Evolutionary conservation across 2,888 invertebrate species (phyloP).

Genomic region (Dryococelus australis): DNA sequence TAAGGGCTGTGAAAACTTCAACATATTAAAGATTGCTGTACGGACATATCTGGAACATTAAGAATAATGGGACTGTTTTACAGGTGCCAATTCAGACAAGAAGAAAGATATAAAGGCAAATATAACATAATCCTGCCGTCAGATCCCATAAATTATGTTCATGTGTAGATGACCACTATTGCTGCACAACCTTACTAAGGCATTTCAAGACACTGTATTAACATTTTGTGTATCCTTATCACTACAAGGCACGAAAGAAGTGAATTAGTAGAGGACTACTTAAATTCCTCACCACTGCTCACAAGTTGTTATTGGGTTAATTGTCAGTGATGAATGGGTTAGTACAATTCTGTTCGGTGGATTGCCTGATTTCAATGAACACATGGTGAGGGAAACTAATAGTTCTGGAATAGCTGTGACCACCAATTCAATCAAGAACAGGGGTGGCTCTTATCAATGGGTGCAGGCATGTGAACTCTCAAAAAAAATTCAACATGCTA

Average conservation of each 20-base stretch:
- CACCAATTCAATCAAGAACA: not conserved
- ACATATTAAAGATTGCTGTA: too few species aligned
- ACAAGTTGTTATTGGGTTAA: not conserved
- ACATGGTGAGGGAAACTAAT: not conserved
- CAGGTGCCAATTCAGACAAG: too few species aligned
- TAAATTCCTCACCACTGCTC: not conserved
- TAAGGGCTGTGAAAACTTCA: too few species aligned
- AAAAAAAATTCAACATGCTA: too few species aligned
- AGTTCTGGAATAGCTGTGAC: conserved; percentile 13
- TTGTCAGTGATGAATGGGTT: not conserved
- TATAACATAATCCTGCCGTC: not conserved
- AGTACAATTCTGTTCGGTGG: not conserved
- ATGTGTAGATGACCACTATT: not conserved
- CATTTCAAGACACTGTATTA: not conserved
- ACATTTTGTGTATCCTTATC: conserved; percentile 4
- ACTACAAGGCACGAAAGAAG: not conserved
- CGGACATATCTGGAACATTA: too few species aligned
- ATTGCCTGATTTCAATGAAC: not conserved
- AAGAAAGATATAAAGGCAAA: not conserved
- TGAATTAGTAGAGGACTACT: not conserved
- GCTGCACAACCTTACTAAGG: not conserved
- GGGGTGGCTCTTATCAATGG: not conserved
- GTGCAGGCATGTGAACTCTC: too few species aligned
- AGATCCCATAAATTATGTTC: not conserved
- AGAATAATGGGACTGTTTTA: too few species aligned